Evolutionary conservation across 2,888 invertebrate genomes (phyloP), one percentile per base, ranked within the genome.

Genomic region (Epsilonema sp.): DNA sequence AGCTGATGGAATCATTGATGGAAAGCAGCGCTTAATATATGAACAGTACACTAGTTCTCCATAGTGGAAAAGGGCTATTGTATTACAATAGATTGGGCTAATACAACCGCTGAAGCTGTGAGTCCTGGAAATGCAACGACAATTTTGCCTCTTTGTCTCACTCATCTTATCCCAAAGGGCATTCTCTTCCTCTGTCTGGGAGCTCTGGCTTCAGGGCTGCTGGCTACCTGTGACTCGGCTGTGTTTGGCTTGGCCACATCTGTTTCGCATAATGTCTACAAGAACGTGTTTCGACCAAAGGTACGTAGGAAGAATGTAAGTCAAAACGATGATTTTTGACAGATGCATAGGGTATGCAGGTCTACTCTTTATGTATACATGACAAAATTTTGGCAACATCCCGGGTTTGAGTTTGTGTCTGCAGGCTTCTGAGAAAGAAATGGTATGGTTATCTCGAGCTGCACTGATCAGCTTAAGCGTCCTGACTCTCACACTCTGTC

Each of bases 221-320:
- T 63, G 61, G 62, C 62, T 19, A 61, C 60, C 4, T 57, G 60
- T 54, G 63, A 63, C 50, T 60, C 60, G 44, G 55, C 61, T 37
- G 53, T 63, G 4, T 55, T 63, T 4, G 60, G 56, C 1, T 60
- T 60, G n/a, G 56, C 59, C 44, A 60, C 62, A 23, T 59, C 62
- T 58, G 58, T 62, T 44, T 59, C 61, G 2, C 56, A 58, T 49
- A 63, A 63, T 48, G 55, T 63, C n/a, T 62, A 61, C 53, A 55
- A 51, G 44, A 53, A 55, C 39, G 44, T 58, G 19, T 47, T 61
- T 38, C 49, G 58, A 40, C 42, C 49, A 16, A 16, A 31, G 31
- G 31, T 31, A 31, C 11, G 31, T 31, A 31, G 31, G 31, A 31
- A 16, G 31, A 8, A 31, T 8, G 31, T 31, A 31, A 31, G n/a